A percentile compares a stretch with the other conserved stretches of the same genome.
Evolutionary conservation across 1,140 invertebrate species (phyloP).

Genomic region (Vanessa tameamea): DNA sequence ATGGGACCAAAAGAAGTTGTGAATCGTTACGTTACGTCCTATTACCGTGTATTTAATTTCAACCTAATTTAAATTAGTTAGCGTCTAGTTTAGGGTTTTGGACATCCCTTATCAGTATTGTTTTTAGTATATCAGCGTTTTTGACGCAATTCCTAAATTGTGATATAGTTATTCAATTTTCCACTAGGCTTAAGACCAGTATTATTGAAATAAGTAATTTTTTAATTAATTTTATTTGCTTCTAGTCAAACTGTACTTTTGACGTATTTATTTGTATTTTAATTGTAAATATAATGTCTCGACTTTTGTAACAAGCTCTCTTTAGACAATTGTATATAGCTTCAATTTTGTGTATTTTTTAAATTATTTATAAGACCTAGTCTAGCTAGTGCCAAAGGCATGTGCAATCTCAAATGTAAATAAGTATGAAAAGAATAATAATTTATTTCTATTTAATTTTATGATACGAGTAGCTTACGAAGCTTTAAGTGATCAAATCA

Average conservation of each 20-base stretch:
- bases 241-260: slow-evolving; percentile 66
- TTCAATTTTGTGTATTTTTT: slow-evolving; percentile 10
- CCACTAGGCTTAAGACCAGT: slow-evolving; percentile 49
- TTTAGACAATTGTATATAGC: slow-evolving; percentile 34
- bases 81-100: slow-evolving; percentile 21
- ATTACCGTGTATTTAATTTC: slow-evolving; percentile 43
- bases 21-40: slow-evolving; percentile 52
- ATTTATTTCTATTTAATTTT: slow-evolving; percentile 43
- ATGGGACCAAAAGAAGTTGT: slow-evolving; percentile 76
- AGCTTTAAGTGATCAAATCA: slow-evolving; percentile 73
- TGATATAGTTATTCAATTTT: slow-evolving; percentile 71
- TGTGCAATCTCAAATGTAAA: slow-evolving; percentile 59
- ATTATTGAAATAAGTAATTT: slow-evolving; percentile 37
- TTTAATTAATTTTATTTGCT: slow-evolving; percentile 50
- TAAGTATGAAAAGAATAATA: slow-evolving; percentile 42
- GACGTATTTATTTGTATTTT: slow-evolving; percentile 30
- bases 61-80: slow-evolving; percentile 8
- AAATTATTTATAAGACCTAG: slow-evolving; percentile 53
- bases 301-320: slow-evolving; percentile 54
- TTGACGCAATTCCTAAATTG: slow-evolving; percentile 74
- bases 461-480: slow-evolving; percentile 55
- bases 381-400: slow-evolving; percentile 74
- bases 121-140: slow-evolving; percentile 38
- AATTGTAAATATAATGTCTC: slow-evolving; percentile 40
- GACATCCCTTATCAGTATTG: slow-evolving; percentile 70